These are phyloP conservation scores for Geotrypetes seraphini DNA, from an alignment of 2,797 vertebrate species.

Conservation along the genomic window DNA sequence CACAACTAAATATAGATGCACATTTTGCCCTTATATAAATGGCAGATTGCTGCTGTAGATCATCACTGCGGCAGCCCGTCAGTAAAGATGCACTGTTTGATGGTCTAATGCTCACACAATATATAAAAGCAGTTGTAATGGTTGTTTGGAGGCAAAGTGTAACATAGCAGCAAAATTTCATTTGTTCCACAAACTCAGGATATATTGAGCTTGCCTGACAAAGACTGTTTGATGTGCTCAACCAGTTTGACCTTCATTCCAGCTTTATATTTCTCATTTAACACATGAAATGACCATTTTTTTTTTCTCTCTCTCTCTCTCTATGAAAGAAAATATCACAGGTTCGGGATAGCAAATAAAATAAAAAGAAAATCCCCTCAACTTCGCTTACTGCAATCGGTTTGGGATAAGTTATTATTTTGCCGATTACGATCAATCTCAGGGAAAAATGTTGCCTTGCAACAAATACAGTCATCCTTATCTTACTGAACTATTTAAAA, in stretches of 20 bases:
- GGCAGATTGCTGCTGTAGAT: slow-evolving; percentile 77
- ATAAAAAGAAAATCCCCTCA: no score
- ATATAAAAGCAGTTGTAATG: slow-evolving; percentile 79
- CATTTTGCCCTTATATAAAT: slow-evolving; percentile 75
- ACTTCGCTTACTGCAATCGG: no score
- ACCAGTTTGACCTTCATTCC: slow-evolving; percentile 84
- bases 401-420: no score
- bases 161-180: slow-evolving; percentile 77
- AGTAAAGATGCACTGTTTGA: slow-evolving; percentile 73
- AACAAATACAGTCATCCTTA: no score
- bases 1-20: slow-evolving; percentile 78
- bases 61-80: slow-evolving; percentile 58
- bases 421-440: no score
- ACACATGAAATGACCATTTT: slow-evolving; percentile 64
- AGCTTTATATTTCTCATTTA: slow-evolving; percentile 79
- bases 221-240: slow-evolving; percentile 76
- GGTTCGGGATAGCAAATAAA: slow-evolving; percentile 37
- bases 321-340: slow-evolving; percentile 44
- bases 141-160: slow-evolving; percentile 77
- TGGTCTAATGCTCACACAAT: slow-evolving; percentile 77
- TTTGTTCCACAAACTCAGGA: slow-evolving; percentile 86
- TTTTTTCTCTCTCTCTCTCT: no score
- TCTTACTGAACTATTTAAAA: no score
- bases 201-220: slow-evolving; percentile 73
- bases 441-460: no score